A percentile compares a stretch with the other conserved stretches of the same genome.
Evolutionary conservation across 1,140 invertebrate genomes (phyloP).

Genomic region (Bicyclus anynana): DNA sequence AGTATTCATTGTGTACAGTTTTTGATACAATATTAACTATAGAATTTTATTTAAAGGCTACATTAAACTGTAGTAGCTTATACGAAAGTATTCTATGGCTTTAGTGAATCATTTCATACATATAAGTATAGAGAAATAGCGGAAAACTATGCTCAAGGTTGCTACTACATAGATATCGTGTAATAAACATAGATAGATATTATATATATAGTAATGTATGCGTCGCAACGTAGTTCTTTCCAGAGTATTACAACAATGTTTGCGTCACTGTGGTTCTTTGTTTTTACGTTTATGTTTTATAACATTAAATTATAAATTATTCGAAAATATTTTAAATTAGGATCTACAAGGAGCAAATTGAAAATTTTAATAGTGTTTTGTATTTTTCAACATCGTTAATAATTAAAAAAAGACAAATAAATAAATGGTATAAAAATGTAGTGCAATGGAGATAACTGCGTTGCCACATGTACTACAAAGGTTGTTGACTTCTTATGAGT

Average conservation of each 20-base stretch:
- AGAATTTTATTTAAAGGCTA: too few relatives aligned
- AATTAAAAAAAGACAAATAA: too few relatives aligned
- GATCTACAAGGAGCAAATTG: too few relatives aligned
- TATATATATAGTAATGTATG: slow-evolving; percentile 35
- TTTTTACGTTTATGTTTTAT: too few relatives aligned
- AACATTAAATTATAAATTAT: too few relatives aligned
- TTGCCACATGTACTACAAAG: slow-evolving; percentile 35
- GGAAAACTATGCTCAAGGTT: slow-evolving; percentile 54
- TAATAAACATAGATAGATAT: slow-evolving; percentile 31
- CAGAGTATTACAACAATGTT: not conserved
- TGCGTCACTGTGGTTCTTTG: not conserved
- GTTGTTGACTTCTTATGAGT: slow-evolving; percentile 70
- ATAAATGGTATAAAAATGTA: too few relatives aligned
- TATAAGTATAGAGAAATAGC: slow-evolving; percentile 25
- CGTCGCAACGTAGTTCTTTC: slow-evolving; percentile 17
- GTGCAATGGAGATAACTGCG: slow-evolving; percentile 10
- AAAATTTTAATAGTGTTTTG: too few relatives aligned
- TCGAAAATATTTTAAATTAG: too few relatives aligned
- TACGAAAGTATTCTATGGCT: not conserved
- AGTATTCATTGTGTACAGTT: too few relatives aligned
- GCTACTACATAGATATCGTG: slow-evolving; percentile 35
- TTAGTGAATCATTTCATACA: slow-evolving; percentile 5
- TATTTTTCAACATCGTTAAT: too few relatives aligned
- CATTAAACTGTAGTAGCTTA: too few relatives aligned
- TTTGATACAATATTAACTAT: too few relatives aligned